A percentile compares a stretch with the other conserved stretches of the same genome.
Evolutionary conservation across 2,113 vertebrate species (phyloP).

Genomic region (Syngnathus typhle): DNA sequence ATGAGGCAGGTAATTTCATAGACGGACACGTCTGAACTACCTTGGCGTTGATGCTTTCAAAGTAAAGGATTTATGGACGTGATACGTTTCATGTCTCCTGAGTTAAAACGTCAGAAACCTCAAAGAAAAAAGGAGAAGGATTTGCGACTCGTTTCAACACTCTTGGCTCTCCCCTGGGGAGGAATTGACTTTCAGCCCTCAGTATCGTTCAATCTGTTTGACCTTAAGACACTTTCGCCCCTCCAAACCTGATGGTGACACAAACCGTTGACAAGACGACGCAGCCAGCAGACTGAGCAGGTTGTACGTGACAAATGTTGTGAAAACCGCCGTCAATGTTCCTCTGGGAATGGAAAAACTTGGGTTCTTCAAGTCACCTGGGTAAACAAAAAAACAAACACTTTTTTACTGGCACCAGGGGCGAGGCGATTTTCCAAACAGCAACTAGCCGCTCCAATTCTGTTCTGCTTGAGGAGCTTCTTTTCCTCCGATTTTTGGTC

Average conservation of each 20-base stretch:
- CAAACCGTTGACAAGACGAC: constrained; percentile 77
- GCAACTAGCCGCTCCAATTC: background rate
- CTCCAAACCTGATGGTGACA: background rate
- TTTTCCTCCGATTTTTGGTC: no score
- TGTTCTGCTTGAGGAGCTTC: no score
- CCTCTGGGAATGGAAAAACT: constrained; percentile 83
- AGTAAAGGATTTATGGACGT: background rate
- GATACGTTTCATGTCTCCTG: background rate
- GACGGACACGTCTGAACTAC: background rate
- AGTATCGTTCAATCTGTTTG: background rate
- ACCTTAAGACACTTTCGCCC: background rate
- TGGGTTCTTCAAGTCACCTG: constrained; percentile 80
- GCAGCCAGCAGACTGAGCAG: constrained; percentile 74
- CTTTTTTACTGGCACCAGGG: background rate
- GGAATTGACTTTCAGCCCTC: background rate
- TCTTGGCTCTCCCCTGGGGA: background rate
- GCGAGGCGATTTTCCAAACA: background rate
- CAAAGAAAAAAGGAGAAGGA: background rate
- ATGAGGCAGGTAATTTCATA: background rate
- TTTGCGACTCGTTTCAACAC: background rate
- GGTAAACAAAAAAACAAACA: constrained; percentile 6
- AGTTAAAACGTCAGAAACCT: background rate
- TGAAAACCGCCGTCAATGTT: constrained; percentile 78
- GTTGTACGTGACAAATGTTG: constrained; percentile 80
- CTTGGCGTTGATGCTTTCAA: background rate